phyloP scores from a whole-genome alignment of 2,113 vertebrate genomes.

The Myxocyprinus asiaticus region DNA sequence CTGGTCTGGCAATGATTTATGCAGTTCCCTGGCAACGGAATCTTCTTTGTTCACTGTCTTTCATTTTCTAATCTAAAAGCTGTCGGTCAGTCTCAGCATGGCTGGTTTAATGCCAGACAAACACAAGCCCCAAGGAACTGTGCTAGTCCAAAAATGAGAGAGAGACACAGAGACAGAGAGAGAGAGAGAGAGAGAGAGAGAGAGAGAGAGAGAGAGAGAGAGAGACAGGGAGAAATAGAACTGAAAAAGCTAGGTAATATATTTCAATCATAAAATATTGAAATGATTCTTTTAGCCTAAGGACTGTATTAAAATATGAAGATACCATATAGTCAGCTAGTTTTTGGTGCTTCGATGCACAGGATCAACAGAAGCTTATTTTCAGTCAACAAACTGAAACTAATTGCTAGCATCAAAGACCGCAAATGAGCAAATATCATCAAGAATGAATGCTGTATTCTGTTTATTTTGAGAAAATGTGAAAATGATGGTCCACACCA shows the following conservation, averaged over 20 bases:
- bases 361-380: not conserved
- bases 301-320: conserved; percentile 25
- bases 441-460: not conserved
- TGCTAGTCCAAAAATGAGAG: not conserved
- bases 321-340: not conserved
- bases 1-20: conserved; percentile 54
- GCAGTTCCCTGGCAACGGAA: conserved; percentile 37
- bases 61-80: conserved; percentile 55
- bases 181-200: not conserved
- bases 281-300: not conserved
- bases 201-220: not conserved
- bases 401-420: not conserved
- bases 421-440: not conserved
- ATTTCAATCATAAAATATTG: conserved; percentile 6
- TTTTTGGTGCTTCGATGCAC: not conserved
- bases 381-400: not conserved
- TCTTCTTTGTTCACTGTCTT: conserved; percentile 37
- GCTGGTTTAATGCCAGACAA: conserved; percentile 56
- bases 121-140: conserved; percentile 30
- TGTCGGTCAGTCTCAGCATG: conserved; percentile 30
- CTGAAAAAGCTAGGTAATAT: not conserved
- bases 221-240: not conserved
- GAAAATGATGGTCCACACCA: too few relatives aligned
- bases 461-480: too few relatives aligned
- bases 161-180: not conserved